Percentiles rank a stretch among this genome's conserved stretches.
phyloP scores from a whole-genome alignment of 2,888 invertebrate species.

The Mythimna ferrago region DNA sequence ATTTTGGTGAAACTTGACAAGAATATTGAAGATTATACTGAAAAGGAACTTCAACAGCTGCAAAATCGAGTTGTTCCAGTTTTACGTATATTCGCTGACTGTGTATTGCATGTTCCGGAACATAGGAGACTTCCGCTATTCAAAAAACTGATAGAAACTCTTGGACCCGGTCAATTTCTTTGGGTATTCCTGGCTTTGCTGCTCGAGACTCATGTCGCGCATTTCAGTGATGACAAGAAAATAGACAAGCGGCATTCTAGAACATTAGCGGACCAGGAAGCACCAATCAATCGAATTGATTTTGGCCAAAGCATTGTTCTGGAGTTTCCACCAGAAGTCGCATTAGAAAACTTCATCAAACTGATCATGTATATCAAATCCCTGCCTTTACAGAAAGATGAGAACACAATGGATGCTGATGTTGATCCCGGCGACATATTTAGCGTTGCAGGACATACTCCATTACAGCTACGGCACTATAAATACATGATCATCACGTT shows the following conservation, averaged over 20 bases:
- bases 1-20: slow-evolving; percentile 92
- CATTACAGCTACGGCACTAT: slow-evolving; percentile 95
- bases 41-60: slow-evolving; percentile 81
- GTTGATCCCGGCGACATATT: slow-evolving; percentile 90
- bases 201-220: slow-evolving; percentile 93
- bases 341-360: slow-evolving; percentile 92
- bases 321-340: slow-evolving; percentile 92
- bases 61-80: slow-evolving; percentile 92
- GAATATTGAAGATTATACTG: slow-evolving; percentile 78
- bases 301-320: slow-evolving; percentile 92
- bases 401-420: slow-evolving; percentile 83
- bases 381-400: slow-evolving; percentile 92
- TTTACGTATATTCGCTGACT: slow-evolving; percentile 97
- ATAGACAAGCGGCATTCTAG: slow-evolving; percentile 76
- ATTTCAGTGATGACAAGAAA: slow-evolving; percentile 87
- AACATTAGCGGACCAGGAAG: slow-evolving; percentile 83
- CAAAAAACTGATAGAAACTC: slow-evolving; percentile 93
- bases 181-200: slow-evolving; percentile 94
- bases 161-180: slow-evolving; percentile 92
- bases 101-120: slow-evolving; percentile 97
- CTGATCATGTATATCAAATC: slow-evolving; percentile 92
- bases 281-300: slow-evolving; percentile 91
- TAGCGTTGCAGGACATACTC: slow-evolving; percentile 91
- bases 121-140: slow-evolving; percentile 96
- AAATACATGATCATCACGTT: slow-evolving; percentile 95